Conservation (phyloP, 2,797 vertebrate species). For the Stomatorhinus walkeri region DNA sequence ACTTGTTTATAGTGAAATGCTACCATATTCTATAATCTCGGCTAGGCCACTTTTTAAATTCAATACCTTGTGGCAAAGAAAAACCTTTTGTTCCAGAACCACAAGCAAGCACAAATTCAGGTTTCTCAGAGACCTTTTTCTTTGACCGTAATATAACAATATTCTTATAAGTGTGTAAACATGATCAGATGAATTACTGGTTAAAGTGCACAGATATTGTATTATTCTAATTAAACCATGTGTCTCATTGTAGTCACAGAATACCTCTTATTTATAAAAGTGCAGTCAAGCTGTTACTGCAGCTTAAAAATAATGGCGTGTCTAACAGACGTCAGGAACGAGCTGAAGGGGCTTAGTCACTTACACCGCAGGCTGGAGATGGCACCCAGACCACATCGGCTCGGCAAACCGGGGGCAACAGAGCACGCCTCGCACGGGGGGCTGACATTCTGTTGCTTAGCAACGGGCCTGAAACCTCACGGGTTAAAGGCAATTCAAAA, state of each 20-base stretch:
- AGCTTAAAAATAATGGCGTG: not conserved
- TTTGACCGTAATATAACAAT: not conserved
- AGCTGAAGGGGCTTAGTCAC: not conserved
- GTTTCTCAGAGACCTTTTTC: not conserved
- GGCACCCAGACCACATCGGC: not conserved
- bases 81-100: not conserved
- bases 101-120: not conserved
- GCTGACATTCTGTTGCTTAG: constrained; percentile 63
- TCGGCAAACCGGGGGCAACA: not conserved
- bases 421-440: constrained; percentile 24
- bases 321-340: not conserved
- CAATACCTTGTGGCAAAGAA: not conserved
- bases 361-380: not conserved
- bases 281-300: not conserved
- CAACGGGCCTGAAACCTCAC: constrained; percentile 55
- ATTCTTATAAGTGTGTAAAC: not conserved
- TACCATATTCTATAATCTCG: not conserved
- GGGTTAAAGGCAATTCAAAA: constrained; percentile 32
- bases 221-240: not conserved
- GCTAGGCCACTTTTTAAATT: not conserved
- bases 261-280: not conserved
- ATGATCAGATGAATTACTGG: not conserved
- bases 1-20: not conserved
- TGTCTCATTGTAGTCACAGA: not conserved
- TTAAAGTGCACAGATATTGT: not conserved